Percentiles rank a stretch among this genome's conserved stretches.
phyloP scores from a whole-genome alignment of 37 sponge, comb jelly and placozoan species.

The Hormiphora californensis region DNA sequence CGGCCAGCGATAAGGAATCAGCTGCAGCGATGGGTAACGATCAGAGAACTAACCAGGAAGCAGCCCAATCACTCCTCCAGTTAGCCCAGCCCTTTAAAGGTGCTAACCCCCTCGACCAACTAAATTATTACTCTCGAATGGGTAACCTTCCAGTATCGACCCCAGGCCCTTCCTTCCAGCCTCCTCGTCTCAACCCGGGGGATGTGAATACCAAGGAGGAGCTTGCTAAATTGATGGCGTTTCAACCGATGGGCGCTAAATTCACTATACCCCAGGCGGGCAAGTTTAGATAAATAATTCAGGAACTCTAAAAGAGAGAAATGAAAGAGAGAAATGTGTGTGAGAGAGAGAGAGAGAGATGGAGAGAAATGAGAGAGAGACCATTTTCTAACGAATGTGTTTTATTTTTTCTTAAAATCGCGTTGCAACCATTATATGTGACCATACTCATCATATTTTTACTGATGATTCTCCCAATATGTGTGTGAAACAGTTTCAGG shows the following conservation, averaged over 20 bases:
- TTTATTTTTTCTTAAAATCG: too few species aligned
- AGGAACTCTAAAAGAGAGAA: neutral
- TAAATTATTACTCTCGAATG: neutral
- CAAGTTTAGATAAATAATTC: conserved; percentile 30
- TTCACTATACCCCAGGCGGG: conserved; percentile 12
- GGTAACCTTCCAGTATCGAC: conserved; percentile 1
- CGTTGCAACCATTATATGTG: too few species aligned
- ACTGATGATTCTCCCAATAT: too few species aligned
- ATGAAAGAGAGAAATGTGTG: too few species aligned
- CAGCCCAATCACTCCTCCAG: conserved; percentile 26
- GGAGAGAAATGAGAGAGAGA: too few species aligned
- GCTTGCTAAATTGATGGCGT: conserved; percentile 18
- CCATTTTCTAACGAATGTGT: too few species aligned
- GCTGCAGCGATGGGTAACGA: neutral
- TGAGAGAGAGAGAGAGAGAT: too few species aligned
- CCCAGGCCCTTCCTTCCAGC: neutral
- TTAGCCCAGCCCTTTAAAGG: conserved; percentile 8
- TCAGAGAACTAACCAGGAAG: conserved; percentile 13
- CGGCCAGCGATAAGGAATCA: neutral
- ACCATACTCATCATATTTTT: too few species aligned
- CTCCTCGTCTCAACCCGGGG: neutral
- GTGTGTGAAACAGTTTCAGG: too few species aligned
- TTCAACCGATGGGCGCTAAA: neutral
- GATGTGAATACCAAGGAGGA: conserved; percentile 4
- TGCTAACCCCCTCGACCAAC: conserved; percentile 10